Base-by-base conservation (phyloP, 2,113 vertebrate species). In the Phylloscopus trochilus region DNA sequence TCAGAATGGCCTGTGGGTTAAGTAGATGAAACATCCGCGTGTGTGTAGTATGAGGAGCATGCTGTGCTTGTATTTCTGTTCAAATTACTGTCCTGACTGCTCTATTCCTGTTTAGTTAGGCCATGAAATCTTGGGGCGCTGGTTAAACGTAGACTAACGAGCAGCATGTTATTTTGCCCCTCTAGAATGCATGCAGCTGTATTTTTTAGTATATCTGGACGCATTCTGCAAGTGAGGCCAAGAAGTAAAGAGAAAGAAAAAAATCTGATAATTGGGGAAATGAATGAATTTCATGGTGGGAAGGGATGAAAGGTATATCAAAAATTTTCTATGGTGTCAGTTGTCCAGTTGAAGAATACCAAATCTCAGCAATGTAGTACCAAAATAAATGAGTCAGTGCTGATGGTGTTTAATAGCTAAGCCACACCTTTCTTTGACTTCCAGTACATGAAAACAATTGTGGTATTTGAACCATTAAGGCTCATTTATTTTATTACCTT, bases 1-100 rank as follows among this genome's bases (percentile, higher is more conserved):
- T 96, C 79, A 56, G 93, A 91, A 94, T 70, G 79, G 84, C 60
- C 88, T 28, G 17, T 66, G 86, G 89, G 94, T 94, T 94, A 92
- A 95, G 90, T 82, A 90, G 77, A 74, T 94, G 74, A 97, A 92
- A 88, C 92, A 51, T 49, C 66, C 27, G 66, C 7, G 74, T 43
- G 75, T 49, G 43, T 80, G 22, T 78, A 88, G 83, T 86, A 83
- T 75, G 84, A 96, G 83, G 87, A 94, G 63, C 76, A 52, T 59
- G 85, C 91, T 97, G 70, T 55, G 47, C 53, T 89, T 86, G 73
- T 90, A 60, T 91, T 96, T 92, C 90, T 85, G 69, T 84, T 88
- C 56, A 47, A 94, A 83, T 95, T 95, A 51, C 87, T 90, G 30
- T 90, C 64, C 83, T 85, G 60, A 95, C 82, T 92, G 81, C 92